Conservation (phyloP, 2,113 vertebrate species). For the Chaetura pelagica region DNA sequence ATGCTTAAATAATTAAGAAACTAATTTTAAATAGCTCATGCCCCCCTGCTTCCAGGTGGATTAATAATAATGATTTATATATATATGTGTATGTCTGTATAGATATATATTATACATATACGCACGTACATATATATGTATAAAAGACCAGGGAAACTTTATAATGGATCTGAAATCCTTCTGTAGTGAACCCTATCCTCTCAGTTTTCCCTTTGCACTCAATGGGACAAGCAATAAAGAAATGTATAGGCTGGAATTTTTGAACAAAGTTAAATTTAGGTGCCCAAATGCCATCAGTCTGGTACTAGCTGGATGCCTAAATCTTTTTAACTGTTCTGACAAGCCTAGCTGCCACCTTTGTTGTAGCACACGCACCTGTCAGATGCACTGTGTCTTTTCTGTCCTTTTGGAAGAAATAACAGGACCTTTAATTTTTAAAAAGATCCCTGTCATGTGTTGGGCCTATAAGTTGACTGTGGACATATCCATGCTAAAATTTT, state of each 20-base stretch:
- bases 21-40: slow-evolving; percentile 32
- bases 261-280: neutral
- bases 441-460: neutral
- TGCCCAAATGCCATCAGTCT: slow-evolving; percentile 5
- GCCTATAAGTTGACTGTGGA: neutral
- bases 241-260: neutral
- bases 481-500: neutral
- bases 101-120: too few relatives aligned
- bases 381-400: neutral
- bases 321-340: slow-evolving; percentile 19
- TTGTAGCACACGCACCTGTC: neutral
- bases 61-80: slow-evolving; percentile 45
- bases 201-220: slow-evolving; percentile 45
- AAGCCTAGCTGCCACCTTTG: neutral
- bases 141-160: slow-evolving; percentile 5
- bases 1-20: slow-evolving; percentile 1
- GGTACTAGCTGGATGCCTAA: slow-evolving; percentile 7
- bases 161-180: slow-evolving; percentile 31
- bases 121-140: neutral
- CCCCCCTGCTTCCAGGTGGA: neutral
- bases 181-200: neutral
- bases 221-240: slow-evolving; percentile 51
- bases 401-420: neutral
- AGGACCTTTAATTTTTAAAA: slow-evolving; percentile 6
- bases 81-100: neutral